phyloP scores from a whole-genome alignment of 2,888 invertebrate genomes.

The Lithophane ornitopus region DNA sequence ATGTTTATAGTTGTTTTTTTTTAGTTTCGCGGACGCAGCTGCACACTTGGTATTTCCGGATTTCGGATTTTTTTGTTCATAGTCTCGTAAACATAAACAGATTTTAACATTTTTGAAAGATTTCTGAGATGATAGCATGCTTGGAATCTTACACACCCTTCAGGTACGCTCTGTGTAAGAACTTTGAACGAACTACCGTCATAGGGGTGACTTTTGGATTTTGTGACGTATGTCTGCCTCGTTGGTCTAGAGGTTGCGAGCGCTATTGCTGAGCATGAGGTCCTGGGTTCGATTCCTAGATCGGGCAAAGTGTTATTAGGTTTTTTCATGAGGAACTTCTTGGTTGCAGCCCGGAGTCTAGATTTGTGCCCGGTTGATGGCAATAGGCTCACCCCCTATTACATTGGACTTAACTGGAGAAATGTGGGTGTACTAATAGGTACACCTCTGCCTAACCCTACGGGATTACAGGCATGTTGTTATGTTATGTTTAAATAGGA shows the following conservation, averaged over 20 bases:
- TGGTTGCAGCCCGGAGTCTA: too few species aligned
- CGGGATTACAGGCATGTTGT: neutral
- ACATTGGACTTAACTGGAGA: neutral
- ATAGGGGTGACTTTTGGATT: neutral
- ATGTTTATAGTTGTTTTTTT: constrained; percentile 36
- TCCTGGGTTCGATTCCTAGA: too few species aligned
- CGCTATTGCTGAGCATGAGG: too few species aligned
- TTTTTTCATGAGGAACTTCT: too few species aligned
- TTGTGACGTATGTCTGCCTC: neutral
- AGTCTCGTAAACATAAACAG: constrained; percentile 13
- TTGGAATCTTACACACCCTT: neutral
- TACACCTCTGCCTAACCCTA: neutral
- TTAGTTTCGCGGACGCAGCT: constrained; percentile 50
- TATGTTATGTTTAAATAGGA: neutral
- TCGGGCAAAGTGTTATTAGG: too few species aligned
- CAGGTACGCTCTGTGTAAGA: neutral
- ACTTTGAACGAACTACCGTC: neutral
- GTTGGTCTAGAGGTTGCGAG: neutral
- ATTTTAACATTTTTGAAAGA: constrained; percentile 19
- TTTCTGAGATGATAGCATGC: constrained; percentile 11
- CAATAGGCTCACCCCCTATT: neutral
- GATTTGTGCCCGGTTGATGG: neutral
- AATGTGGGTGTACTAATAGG: neutral
- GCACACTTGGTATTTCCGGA: constrained; percentile 54
- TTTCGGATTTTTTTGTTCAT: constrained; percentile 28